These are phyloP conservation scores for Marmota monax DNA, from an alignment of 2,113 vertebrate genomes.

Conservation along the genomic window DNA sequence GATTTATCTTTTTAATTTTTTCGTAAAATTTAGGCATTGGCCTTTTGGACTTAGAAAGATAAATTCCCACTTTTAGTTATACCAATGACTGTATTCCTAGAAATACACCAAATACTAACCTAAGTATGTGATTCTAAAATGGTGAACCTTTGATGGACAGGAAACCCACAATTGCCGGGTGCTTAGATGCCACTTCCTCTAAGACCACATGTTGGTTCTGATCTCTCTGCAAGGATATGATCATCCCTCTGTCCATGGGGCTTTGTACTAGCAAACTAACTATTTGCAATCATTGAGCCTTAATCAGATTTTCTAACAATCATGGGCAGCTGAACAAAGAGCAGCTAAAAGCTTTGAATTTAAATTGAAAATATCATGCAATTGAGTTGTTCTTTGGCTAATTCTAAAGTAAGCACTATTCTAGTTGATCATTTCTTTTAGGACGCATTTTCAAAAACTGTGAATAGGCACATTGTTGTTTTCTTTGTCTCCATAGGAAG, in stretches of 20 bases:
- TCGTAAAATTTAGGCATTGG: neutral
- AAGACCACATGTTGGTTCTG: neutral
- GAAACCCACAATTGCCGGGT: neutral
- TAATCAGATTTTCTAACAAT: conserved; percentile 63
- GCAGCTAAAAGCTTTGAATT: conserved; percentile 33
- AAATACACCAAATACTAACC: neutral
- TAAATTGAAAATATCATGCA: conserved; percentile 34
- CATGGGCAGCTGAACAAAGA: conserved; percentile 62
- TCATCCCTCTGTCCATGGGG: neutral
- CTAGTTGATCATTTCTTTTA: conserved; percentile 27
- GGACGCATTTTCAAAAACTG: neutral
- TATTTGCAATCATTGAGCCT: conserved; percentile 40
- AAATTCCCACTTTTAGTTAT: neutral
- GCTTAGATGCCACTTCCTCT: neutral
- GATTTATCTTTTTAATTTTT: neutral
- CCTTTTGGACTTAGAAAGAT: neutral
- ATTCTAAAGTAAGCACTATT: conserved; percentile 60
- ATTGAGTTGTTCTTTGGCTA: conserved; percentile 59
- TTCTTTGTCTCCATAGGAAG: neutral
- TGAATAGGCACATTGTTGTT: neutral
- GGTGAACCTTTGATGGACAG: neutral
- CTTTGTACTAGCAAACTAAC: conserved; percentile 67
- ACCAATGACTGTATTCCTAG: neutral
- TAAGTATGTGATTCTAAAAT: neutral
- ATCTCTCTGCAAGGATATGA: neutral